Conservation (phyloP, 2,888 invertebrate species). For the Melanostoma scalare region DNA sequence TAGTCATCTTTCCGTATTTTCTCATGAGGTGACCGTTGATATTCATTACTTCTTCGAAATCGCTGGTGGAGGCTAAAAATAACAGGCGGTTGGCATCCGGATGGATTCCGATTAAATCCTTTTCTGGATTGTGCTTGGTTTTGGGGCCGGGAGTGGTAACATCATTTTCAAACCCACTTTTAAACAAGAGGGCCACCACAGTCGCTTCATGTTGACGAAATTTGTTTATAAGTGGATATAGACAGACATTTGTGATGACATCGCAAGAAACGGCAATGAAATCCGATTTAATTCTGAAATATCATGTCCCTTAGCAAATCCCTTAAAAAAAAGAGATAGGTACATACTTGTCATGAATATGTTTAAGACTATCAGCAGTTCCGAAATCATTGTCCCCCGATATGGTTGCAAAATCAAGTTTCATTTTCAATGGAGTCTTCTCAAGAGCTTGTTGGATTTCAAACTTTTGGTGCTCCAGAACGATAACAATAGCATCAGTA, state of each 20-base stretch:
- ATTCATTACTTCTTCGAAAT: slow-evolving; percentile 91
- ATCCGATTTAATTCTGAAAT: slow-evolving; percentile 88
- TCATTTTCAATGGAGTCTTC: slow-evolving; percentile 89
- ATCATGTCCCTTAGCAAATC: background rate
- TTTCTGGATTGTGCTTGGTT: slow-evolving; percentile 91
- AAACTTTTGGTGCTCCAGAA: slow-evolving; percentile 88
- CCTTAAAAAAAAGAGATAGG: background rate
- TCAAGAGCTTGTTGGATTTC: slow-evolving; percentile 89
- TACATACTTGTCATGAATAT: slow-evolving; percentile 85
- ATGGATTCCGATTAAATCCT: slow-evolving; percentile 94
- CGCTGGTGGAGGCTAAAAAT: slow-evolving; percentile 94
- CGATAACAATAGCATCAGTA: slow-evolving; percentile 91
- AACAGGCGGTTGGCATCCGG: slow-evolving; percentile 90
- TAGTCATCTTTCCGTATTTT: slow-evolving; percentile 89
- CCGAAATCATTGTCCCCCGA: slow-evolving; percentile 92
- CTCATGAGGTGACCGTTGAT: slow-evolving; percentile 88
- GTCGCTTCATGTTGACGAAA: slow-evolving; percentile 94
- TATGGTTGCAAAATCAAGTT: slow-evolving; percentile 89
- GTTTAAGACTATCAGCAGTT: slow-evolving; percentile 94
- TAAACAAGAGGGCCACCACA: slow-evolving; percentile 90
- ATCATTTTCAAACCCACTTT: slow-evolving; percentile 86
- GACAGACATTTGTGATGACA: slow-evolving; percentile 90
- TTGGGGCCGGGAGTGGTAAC: slow-evolving; percentile 93
- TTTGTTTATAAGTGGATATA: slow-evolving; percentile 91
- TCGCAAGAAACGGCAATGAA: slow-evolving; percentile 95